These are phyloP conservation scores for Nestor notabilis DNA, from an alignment of 2,113 vertebrate species.

Conservation along the genomic window DNA sequence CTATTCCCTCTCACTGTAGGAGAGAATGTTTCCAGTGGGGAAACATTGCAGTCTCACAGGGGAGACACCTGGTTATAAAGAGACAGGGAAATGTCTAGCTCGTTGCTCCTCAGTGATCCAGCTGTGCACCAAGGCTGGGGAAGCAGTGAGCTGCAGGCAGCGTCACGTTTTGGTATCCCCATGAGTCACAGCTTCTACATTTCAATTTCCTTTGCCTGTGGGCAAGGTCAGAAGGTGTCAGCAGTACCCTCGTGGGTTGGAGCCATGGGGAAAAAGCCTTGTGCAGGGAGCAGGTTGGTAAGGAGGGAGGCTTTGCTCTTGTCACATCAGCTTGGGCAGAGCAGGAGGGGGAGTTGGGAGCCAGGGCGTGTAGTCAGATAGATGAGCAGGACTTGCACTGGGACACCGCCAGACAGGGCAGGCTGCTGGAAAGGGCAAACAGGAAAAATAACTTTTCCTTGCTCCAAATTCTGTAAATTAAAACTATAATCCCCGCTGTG, in stretches of 20 bases:
- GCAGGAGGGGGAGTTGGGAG: not conserved
- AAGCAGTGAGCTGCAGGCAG: not conserved
- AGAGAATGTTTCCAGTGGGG: not conserved
- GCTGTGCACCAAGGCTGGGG: not conserved
- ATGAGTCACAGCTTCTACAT: not conserved
- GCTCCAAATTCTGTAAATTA: not conserved
- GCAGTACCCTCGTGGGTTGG: not conserved
- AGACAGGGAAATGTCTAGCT: not conserved
- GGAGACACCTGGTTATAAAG: not conserved
- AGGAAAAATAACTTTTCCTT: not conserved
- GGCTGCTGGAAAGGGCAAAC: not conserved
- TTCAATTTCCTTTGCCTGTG: not conserved
- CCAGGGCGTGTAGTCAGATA: no score
- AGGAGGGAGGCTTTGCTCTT: not conserved
- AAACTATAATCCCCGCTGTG: not conserved
- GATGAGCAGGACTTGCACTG: not conserved
- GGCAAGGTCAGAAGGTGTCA: not conserved
- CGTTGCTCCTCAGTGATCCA: not conserved
- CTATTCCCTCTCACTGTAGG: not conserved
- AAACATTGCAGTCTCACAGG: not conserved
- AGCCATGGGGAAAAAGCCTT: not conserved
- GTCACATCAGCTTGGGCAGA: not conserved
- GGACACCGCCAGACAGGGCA: not conserved
- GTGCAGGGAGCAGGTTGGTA: accelerated
- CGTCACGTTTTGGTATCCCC: not conserved